Evolutionary conservation across 2,888 invertebrate species (phyloP).

Genomic region (Nemotelus pantherinus): DNA sequence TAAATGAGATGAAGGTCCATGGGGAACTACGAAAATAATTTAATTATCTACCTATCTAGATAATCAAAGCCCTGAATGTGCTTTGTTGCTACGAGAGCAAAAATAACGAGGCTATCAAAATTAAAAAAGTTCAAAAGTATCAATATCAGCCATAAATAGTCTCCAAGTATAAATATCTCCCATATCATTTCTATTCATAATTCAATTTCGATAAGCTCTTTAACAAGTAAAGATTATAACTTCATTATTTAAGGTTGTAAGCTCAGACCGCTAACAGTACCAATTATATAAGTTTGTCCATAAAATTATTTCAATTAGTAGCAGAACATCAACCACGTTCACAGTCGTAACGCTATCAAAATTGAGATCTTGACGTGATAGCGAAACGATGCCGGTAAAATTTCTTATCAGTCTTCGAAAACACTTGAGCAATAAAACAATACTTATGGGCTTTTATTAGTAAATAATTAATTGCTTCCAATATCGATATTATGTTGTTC

Average conservation of each 20-base stretch:
- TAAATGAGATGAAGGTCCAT: background rate
- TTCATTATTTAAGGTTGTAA: too few species aligned
- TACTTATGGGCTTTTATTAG: constrained; percentile 19
- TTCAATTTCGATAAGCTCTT: too few species aligned
- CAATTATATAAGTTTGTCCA: background rate
- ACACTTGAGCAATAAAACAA: constrained; percentile 2
- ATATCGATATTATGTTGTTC: background rate
- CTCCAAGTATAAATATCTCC: too few species aligned
- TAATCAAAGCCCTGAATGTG: too few species aligned
- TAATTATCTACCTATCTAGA: background rate
- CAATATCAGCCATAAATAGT: too few species aligned
- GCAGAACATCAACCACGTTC: background rate
- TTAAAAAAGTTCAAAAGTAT: too few species aligned
- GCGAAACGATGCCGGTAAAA: background rate
- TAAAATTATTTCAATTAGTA: background rate
- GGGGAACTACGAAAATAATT: background rate
- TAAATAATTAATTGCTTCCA: constrained; percentile 17
- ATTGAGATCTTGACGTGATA: constrained; percentile 4
- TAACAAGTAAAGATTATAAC: too few species aligned
- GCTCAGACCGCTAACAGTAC: too few species aligned
- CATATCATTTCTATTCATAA: too few species aligned
- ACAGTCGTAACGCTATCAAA: too few species aligned
- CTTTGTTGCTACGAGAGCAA: too few species aligned
- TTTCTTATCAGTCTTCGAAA: constrained; percentile 1
- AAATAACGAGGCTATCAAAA: too few species aligned